Percentiles rank a stretch among this genome's conserved stretches.
Evolutionary conservation across 2,113 vertebrate genomes (phyloP).

Genomic region (Catharus fuscescens): DNA sequence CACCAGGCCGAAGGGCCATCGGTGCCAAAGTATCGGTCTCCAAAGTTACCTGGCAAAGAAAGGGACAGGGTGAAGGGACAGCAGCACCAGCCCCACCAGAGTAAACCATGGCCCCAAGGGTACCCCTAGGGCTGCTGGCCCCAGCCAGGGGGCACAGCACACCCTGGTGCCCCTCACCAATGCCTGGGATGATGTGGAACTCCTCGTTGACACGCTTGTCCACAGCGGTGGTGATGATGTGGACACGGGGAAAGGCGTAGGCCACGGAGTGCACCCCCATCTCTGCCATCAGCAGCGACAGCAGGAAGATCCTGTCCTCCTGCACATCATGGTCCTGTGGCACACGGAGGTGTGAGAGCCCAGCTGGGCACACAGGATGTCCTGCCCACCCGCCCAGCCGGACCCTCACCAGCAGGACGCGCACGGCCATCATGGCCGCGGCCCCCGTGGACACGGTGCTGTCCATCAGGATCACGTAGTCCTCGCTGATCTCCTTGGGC

Average conservation of each 20-base stretch:
- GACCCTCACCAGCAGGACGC: conserved; percentile 83
- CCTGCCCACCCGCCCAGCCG: fast-evolving
- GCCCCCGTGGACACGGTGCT: conserved; percentile 91
- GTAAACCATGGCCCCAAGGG: fast-evolving
- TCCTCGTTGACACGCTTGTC: conserved; percentile 90
- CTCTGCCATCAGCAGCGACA: conserved; percentile 90
- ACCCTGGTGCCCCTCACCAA: conserved; percentile 73
- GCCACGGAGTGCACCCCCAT: conserved; percentile 92
- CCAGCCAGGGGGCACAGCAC: neutral
- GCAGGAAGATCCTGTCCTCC: conserved; percentile 90
- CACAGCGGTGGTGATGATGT: conserved; percentile 90
- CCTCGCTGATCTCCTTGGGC: conserved; percentile 90
- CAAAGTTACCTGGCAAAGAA: conserved; percentile 84
- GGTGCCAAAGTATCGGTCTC: conserved; percentile 90
- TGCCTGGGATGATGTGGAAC: conserved; percentile 92
- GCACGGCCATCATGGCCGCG: conserved; percentile 87
- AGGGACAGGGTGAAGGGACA: neutral
- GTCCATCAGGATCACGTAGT: conserved; percentile 93
- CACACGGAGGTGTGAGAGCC: fast-evolving
- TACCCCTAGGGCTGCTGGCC: neutral
- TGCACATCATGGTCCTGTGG: conserved; percentile 87
- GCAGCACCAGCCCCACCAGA: neutral
- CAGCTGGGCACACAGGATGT: fast-evolving
- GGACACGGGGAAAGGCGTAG: conserved; percentile 88
- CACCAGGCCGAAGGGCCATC: conserved; percentile 82